Base-by-base conservation (phyloP, 2,888 invertebrate genomes). In the Calameuta filiformis region DNA sequence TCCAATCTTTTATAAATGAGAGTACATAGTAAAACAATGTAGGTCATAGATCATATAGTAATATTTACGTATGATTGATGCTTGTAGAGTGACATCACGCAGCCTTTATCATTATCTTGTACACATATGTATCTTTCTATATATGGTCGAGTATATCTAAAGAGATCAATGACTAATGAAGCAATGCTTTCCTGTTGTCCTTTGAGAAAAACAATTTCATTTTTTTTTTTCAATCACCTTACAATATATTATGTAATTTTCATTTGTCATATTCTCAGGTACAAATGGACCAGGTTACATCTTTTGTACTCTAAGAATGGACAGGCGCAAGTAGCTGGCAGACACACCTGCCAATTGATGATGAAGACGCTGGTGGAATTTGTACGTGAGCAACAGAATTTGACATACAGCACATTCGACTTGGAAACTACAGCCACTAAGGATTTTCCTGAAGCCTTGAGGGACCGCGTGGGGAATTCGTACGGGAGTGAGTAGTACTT, bases 261-360 rank as follows among this genome's bases (percentile, higher is more conserved):
- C 4, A 30, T 40, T 37, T 35, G 74, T 56, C 9, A 23, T 23
- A 23, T 56, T 56, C 87, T 84, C 92, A 97, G 97, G 87, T 95
- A 94, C 90, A 92, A 93, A 68, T 97, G 97, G 97, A 92, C 92
- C 11, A 95, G 94, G 84, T 92, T 95, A 1, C 94, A 95, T 73
- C 92, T 97, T 79, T 92, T 98, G 83, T 97, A 97, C 91, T 96
- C 97, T 84, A 94, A 95, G 15, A 93, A 95, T 80, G 96, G 96
- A 0, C 95, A 95, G 86, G 92, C 92, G 73, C 93, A 94, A 84
- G 92, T 94, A 0, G 95, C 94, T 11, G 97, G 97, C 0, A 92
- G 92, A 15, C 93, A 94, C 81, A 96, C 96, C 11, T 98, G 98
- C 84, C 95, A 94, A 84, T 92, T 97, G 33, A 94, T 96, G 90